Base-by-base conservation (phyloP, 2,113 vertebrate genomes). In the Tauraco erythrolophus region DNA sequence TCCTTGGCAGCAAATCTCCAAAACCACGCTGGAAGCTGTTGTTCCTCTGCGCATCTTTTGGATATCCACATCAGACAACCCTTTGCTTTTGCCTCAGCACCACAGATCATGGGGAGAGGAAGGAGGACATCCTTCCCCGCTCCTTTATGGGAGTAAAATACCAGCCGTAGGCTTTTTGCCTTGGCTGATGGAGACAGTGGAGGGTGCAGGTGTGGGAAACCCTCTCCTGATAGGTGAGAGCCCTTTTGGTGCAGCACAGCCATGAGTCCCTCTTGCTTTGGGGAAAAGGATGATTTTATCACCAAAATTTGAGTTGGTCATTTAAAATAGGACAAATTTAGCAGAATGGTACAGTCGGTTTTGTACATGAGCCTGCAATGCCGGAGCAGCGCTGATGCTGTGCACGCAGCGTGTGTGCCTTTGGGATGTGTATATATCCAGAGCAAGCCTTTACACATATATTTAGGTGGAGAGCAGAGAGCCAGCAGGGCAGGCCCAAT, bases 31-130 rank as follows among this genome's bases (percentile, higher is more conserved):
- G 45, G 27, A 41, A 64, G 54, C 39, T 78, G 8, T 19, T 84
- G 48, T 33, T 93, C 48, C 35, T 75, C 46, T 39, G 21, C 0
- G 4, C 15, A 30, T 54, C 15, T 53, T 50, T 58, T 65, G 19
- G 35, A 61, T 1, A 2, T 18, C 19, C 3, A 2, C 0, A 1
- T 31, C 48, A 28, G 30, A 86, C 58, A 68, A 16, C 6, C 8
- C 31, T 70, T 45, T 60, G 68, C 23, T 56, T 87, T 72, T 48
- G 9, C 28, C 37, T 69, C 60, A 93, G 41, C 28, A 21, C 27
- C n/a, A 31, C 23, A 48, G 39, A 87, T 37, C 58, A 28, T 2
- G 5, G 16, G 33, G 33, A 28, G 48, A 37, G 25, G 28, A 35
- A 61, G 3, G 2, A 8, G 9, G 5, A 45, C 0, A 7, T 27